Conservation (phyloP, 2,797 vertebrate species). For the Crenichthys baileyi region DNA sequence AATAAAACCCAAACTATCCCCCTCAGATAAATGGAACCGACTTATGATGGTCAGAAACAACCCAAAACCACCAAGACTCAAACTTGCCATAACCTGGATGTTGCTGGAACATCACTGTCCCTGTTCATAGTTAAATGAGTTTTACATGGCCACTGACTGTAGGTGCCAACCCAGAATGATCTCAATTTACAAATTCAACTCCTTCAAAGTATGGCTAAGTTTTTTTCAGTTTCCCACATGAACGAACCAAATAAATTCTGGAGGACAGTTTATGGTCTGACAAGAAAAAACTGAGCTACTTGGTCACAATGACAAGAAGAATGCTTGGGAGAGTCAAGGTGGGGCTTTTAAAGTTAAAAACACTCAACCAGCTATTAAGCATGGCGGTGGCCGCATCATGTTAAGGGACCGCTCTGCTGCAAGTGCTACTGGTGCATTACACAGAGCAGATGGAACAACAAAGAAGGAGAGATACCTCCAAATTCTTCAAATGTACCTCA, state of each 20-base stretch:
- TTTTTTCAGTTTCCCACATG: not conserved
- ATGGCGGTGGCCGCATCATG: not conserved
- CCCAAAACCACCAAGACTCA: not conserved
- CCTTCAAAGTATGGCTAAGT: not conserved
- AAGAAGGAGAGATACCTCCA: not conserved
- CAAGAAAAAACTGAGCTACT: not conserved
- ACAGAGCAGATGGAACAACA: too few relatives aligned
- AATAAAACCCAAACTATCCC: not conserved
- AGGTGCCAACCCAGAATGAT: not conserved
- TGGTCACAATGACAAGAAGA: not conserved
- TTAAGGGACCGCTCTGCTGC: not conserved
- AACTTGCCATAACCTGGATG: not conserved
- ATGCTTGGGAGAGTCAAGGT: not conserved
- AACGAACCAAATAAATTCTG: not conserved
- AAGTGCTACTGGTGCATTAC: not conserved
- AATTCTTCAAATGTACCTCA: not conserved
- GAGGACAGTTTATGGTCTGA: not conserved
- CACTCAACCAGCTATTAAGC: not conserved
- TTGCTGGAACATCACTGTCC: not conserved
- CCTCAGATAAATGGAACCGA: not conserved
- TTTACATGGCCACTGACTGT: not conserved
- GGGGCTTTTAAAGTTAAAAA: not conserved
- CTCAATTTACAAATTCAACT: not conserved
- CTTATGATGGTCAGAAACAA: not conserved
- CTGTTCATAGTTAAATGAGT: not conserved